These are phyloP conservation scores for Druon quercuslanigerum DNA, from an alignment of 1,140 invertebrate species.

Conservation along the genomic window DNA sequence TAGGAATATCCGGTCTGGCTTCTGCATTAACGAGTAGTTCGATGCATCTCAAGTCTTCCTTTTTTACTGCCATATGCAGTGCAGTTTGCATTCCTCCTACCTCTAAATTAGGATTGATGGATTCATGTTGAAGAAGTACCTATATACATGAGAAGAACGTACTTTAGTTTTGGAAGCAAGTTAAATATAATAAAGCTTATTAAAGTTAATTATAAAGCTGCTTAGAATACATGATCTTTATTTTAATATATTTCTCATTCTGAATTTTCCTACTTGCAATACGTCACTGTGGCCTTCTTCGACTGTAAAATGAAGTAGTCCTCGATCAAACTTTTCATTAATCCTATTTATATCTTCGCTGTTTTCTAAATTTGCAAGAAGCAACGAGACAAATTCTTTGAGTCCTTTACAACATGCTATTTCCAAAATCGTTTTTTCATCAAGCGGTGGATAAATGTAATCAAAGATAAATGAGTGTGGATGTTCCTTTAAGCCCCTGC, in stretches of 20 bases:
- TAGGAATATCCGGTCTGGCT: conserved; percentile 81
- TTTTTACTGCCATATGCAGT: conserved; percentile 79
- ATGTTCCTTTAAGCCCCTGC: conserved; percentile 18
- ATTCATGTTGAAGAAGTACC: conserved; percentile 73
- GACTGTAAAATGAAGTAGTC: conserved; percentile 82
- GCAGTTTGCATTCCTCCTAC: conserved; percentile 71
- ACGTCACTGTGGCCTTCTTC: conserved; percentile 77
- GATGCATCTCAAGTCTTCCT: conserved; percentile 76
- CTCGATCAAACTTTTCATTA: conserved; percentile 78
- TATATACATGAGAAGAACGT: too few relatives aligned
- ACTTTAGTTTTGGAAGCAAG: too few relatives aligned
- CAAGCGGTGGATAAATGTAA: conserved; percentile 71
- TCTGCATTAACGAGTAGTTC: conserved; percentile 77
- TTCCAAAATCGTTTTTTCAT: conserved; percentile 76
- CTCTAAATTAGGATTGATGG: conserved; percentile 71
- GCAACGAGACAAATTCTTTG: conserved; percentile 76
- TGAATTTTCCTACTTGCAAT: conserved; percentile 59
- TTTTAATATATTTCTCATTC: too few relatives aligned
- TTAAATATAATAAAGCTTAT: too few relatives aligned
- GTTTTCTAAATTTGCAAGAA: conserved; percentile 74
- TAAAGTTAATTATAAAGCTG: too few relatives aligned
- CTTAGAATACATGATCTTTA: too few relatives aligned
- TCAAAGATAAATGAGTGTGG: conserved; percentile 70
- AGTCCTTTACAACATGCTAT: conserved; percentile 69
- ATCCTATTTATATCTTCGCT: conserved; percentile 81